Evolutionary conservation across 2,113 vertebrate species (phyloP).

Genomic region (Theristicus caerulescens): DNA sequence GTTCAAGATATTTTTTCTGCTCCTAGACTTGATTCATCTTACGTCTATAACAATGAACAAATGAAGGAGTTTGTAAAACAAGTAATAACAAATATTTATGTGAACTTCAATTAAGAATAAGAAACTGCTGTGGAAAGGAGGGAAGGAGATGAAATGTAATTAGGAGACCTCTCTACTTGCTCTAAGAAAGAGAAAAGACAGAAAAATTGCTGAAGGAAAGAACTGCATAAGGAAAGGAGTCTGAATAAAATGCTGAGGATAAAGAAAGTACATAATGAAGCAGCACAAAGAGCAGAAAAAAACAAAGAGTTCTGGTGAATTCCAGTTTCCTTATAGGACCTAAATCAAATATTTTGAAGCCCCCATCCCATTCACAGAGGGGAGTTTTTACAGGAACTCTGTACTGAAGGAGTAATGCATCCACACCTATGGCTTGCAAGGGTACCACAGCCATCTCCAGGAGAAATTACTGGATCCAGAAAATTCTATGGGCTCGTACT

Average conservation of each 20-base stretch:
- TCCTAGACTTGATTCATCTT: not conserved
- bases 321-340: not conserved
- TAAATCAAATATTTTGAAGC: not conserved
- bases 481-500: not conserved
- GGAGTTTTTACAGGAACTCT: not conserved
- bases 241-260: not conserved
- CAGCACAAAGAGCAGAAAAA: not conserved
- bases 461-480: not conserved
- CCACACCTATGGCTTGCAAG: rapidly evolving
- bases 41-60: not conserved
- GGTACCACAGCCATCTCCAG: not conserved
- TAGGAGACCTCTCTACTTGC: not conserved
- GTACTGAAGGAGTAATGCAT: not conserved
- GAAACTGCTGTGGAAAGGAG: not conserved
- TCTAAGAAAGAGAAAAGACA: not conserved
- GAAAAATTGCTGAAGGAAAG: not conserved
- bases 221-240: not conserved
- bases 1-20: not conserved
- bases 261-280: not conserved
- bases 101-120: not conserved
- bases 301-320: not conserved
- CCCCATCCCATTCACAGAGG: not conserved
- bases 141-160: not conserved
- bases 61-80: not conserved
- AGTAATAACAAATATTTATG: not conserved